phyloP scores from a whole-genome alignment of 2,888 invertebrate species.

The Timema podura region DNA sequence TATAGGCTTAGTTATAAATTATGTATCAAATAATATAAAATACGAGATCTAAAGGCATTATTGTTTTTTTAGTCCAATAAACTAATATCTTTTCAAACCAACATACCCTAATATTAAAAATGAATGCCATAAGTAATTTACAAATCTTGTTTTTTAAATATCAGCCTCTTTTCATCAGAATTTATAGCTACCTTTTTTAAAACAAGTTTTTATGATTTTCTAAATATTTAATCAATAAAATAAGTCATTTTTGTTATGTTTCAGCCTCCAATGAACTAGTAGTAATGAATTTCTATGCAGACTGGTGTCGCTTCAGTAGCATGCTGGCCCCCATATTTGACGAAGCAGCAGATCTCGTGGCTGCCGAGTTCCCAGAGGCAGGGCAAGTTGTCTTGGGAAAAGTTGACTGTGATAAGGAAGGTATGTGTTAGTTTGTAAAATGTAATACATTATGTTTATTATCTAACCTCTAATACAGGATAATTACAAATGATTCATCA shows the following conservation, averaged over 20 bases:
- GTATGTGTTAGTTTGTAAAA: slow-evolving; percentile 45
- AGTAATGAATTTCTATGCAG: slow-evolving; percentile 98
- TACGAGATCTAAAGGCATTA: too few relatives aligned
- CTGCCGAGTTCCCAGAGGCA: slow-evolving; percentile 64
- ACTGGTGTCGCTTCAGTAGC: slow-evolving; percentile 99
- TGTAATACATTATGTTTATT: not conserved
- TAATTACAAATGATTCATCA: too few relatives aligned
- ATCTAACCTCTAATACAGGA: too few relatives aligned
- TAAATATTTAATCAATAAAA: slow-evolving; percentile 8
- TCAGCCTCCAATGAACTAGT: slow-evolving; percentile 93
- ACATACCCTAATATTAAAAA: not conserved
- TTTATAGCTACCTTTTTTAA: slow-evolving; percentile 3
- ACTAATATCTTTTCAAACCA: not conserved
- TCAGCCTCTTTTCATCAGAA: slow-evolving; percentile 15
- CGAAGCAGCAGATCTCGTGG: slow-evolving; percentile 86
- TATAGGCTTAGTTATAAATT: too few relatives aligned
- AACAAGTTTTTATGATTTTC: not conserved
- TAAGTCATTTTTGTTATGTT: slow-evolving; percentile 42
- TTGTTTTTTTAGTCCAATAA: not conserved
- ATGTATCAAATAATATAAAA: too few relatives aligned
- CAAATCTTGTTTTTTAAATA: too few relatives aligned
- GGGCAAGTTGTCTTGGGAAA: slow-evolving; percentile 91
- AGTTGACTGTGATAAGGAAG: slow-evolving; percentile 95
- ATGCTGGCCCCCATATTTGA: slow-evolving; percentile 94
- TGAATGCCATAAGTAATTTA: not conserved